phyloP scores from a whole-genome alignment of 2,113 vertebrate species.

The Anthoscopus minutus region DNA sequence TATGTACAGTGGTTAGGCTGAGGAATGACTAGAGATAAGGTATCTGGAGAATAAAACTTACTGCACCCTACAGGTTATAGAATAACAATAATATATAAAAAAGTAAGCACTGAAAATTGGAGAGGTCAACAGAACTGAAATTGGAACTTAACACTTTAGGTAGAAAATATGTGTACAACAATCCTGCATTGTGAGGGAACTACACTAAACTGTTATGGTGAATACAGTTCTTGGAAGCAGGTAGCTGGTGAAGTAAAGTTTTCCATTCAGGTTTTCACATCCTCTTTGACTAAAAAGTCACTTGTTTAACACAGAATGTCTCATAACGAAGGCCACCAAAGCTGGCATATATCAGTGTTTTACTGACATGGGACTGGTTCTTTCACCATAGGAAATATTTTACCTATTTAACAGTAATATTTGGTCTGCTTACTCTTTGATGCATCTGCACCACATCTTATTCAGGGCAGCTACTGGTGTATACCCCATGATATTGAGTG shows the following conservation, averaged over 20 bases:
- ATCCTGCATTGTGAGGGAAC: not conserved
- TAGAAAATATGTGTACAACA: not conserved
- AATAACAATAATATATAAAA: not conserved
- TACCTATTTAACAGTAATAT: not conserved
- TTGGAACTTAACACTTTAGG: not conserved
- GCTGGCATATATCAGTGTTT: not conserved
- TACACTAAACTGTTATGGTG: not conserved
- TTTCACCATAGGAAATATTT: not conserved
- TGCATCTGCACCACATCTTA: not conserved
- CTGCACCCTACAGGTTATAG: not conserved
- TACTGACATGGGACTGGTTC: not conserved
- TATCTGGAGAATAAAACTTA: constrained; percentile 9
- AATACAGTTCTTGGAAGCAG: not conserved
- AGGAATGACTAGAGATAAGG: not conserved
- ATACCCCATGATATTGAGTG: fast-evolving
- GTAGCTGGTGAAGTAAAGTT: not conserved
- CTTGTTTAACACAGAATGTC: not conserved
- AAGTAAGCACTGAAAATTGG: not conserved
- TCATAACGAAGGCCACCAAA: not conserved
- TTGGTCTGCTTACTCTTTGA: not conserved
- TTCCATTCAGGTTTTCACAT: not conserved
- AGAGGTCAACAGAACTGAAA: not conserved
- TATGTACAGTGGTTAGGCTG: not conserved
- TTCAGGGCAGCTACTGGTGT: not conserved
- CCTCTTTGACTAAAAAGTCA: not conserved